A percentile compares a stretch with the other conserved stretches of the same genome.
These are phyloP conservation scores for Agrilus planipennis DNA, from an alignment of 1,140 invertebrate genomes.

Conservation along the genomic window DNA sequence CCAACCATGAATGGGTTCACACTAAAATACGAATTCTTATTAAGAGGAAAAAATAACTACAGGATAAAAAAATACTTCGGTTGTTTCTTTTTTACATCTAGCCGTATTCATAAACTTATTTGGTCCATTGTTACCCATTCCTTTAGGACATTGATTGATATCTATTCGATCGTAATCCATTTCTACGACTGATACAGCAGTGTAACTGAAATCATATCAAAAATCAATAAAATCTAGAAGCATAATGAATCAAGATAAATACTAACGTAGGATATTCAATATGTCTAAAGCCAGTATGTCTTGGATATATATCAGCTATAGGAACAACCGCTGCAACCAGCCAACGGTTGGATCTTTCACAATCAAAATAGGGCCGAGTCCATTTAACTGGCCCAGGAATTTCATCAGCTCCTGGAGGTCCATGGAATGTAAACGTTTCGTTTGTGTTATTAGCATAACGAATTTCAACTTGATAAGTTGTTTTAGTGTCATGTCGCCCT, in stretches of 20 bases:
- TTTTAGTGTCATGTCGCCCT: slow-evolving; percentile 83
- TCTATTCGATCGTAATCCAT: slow-evolving; percentile 96
- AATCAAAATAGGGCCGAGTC: slow-evolving; percentile 94
- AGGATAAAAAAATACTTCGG: slow-evolving; percentile 55
- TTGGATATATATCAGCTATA: slow-evolving; percentile 88
- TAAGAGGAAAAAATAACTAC: background rate
- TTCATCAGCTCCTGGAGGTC: slow-evolving; percentile 82
- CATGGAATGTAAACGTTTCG: slow-evolving; percentile 89
- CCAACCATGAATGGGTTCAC: slow-evolving; percentile 92
- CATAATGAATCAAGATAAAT: background rate
- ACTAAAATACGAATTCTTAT: slow-evolving; percentile 45
- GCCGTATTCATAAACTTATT: slow-evolving; percentile 87
- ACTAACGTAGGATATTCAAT: slow-evolving; percentile 90
- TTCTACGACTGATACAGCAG: slow-evolving; percentile 84
- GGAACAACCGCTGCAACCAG: slow-evolving; percentile 85
- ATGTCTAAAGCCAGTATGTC: slow-evolving; percentile 89
- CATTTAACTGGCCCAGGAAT: slow-evolving; percentile 83
- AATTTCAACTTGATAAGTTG: slow-evolving; percentile 80
- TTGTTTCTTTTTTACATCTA: slow-evolving; percentile 84
- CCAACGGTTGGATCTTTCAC: slow-evolving; percentile 91
- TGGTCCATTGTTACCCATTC: slow-evolving; percentile 70
- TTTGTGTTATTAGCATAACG: slow-evolving; percentile 93
- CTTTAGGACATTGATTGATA: slow-evolving; percentile 91
- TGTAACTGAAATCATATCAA: slow-evolving; percentile 54
- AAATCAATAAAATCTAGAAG: background rate